Percentiles rank a stretch among this genome's conserved stretches.
Conservation (phyloP, 2,888 invertebrate species). For the Cephus runcator region DNA sequence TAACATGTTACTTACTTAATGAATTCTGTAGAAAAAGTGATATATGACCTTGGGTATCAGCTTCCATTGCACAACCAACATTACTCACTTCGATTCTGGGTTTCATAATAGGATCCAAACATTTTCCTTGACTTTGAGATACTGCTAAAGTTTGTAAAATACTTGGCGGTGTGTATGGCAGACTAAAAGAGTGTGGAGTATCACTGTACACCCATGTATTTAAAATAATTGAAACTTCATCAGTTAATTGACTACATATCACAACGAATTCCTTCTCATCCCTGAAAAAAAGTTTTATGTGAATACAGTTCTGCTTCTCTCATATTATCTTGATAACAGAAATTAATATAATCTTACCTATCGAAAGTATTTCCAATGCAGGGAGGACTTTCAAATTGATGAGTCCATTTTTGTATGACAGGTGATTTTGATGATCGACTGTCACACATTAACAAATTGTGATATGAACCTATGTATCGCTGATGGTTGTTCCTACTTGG, state of each 20-base stretch:
- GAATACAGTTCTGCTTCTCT: no score
- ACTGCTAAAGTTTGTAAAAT: slow-evolving; percentile 47
- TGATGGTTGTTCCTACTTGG: slow-evolving; percentile 46
- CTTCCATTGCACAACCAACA: slow-evolving; percentile 43
- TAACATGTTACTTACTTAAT: slow-evolving; percentile 38
- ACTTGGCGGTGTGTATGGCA: slow-evolving; percentile 51
- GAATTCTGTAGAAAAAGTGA: slow-evolving; percentile 56
- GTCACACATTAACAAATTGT: slow-evolving; percentile 54
- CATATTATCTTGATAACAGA: no score
- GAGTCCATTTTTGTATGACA: slow-evolving; percentile 69
- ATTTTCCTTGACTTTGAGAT: slow-evolving; percentile 50
- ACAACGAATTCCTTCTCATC: slow-evolving; percentile 49
- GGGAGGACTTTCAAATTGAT: slow-evolving; percentile 69
- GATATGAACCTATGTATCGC: slow-evolving; percentile 54
- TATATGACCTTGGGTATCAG: slow-evolving; percentile 32
- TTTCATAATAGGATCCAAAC: slow-evolving; percentile 52
- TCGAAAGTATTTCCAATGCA: slow-evolving; percentile 63
- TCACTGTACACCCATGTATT: slow-evolving; percentile 52
- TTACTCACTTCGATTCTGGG: slow-evolving; percentile 49
- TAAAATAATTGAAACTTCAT: slow-evolving; percentile 51
- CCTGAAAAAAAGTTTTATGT: slow-evolving; percentile 29
- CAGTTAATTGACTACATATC: slow-evolving; percentile 50
- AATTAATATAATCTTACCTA: slow-evolving; percentile 46
- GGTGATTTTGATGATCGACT: slow-evolving; percentile 44
- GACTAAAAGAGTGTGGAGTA: slow-evolving; percentile 44